Evolutionary conservation across 2,888 invertebrate species (phyloP), one percentile per base, ranked within the genome.

Genomic region (Tetragonula carbonaria): DNA sequence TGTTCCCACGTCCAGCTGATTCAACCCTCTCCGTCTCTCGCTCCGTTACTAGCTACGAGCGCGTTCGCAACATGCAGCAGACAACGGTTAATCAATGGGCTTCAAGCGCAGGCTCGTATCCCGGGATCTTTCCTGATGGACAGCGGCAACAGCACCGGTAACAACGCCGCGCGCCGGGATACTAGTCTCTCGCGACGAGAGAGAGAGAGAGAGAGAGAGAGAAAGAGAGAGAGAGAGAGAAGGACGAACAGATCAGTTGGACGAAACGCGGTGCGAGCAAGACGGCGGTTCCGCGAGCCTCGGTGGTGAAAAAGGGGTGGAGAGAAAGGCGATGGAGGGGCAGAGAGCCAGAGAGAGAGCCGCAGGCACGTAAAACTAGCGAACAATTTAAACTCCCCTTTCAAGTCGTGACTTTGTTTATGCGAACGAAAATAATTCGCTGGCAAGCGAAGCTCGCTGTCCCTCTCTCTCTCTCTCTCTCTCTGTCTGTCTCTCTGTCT

Each of bases 61-160:
- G 79, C 73, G 78, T 80, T 84, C 80, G 89, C 91, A 90, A 87
- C 89, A 90, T 92, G 91, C 90, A 86, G 87, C 90, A 92, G 91
- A 92, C 94, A 94, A 93, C 93, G 92, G 93, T 93, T 93, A 94
- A 94, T 94, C 94, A 94, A 94, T 94, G 94, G 91, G 92, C 92
- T 93, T 92, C 93, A 93, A 93, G 93, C 93, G 92, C 93, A 93
- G 92, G 91, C 92, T 90, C 90, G 91, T 87, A 89, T 88, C 87
- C 87, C 90, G 88, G 91, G 89, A 93, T 93, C 93, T 92, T 93
- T 91, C 90, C 90, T 93, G 93, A 93, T 91, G 92, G 93, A 93
- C 93, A 92, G 90, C 91, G 89, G 91, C 90, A 91, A 89, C 90
- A 88, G 90, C 87, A 86, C 89, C 90, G 78, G 83, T 85, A 89